Base-by-base conservation (phyloP, 2,888 invertebrate species). In the Cheilosia vulpina region DNA sequence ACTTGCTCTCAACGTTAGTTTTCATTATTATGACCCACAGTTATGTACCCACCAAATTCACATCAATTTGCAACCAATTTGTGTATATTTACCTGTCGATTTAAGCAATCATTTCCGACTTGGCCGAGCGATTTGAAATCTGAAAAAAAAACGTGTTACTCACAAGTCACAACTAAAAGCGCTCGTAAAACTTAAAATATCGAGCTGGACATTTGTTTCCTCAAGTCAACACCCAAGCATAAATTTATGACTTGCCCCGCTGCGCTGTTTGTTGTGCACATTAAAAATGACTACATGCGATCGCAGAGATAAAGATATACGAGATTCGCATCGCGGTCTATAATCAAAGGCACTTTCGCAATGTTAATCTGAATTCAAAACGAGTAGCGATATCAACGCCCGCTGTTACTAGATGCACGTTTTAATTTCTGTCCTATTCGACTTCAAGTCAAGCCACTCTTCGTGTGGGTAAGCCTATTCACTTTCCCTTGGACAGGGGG, bases 291-390 rank as follows among this genome's bases (percentile, higher is more conserved):
- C 24, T 79, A 13, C 79, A 69, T 75, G 47, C 57, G 69, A 84
- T 65, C 75, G 57, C 65, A 50, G 45, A 63, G 77, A 79, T 79
- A 68, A 65, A 79, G 68, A 50, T 27, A 43, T 27, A 75, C 47
- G 17, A 55, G 65, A 72, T 66, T 66, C 55, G 47, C 41, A 53
- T 63, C 43, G 47, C 60, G 21, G 27, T 41, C 31, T 55, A 47
- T 52, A 72, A 82, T 77, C 65, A 55, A 66, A 66, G 31, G 45
- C n/a, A 53, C 19, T 60, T 21, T 73, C 72, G 72, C 68, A 45
- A 34, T 78, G 55, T 78, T 57, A 66, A 68, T 75, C 69, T 60
- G 45, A 58, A 79, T 84, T 84, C 65, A 69, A 84, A 79, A 75
- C 79, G 47, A 65, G 84, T 69, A 84, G 75, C 41, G 17, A 63